These are phyloP conservation scores for Solea senegalensis DNA, from an alignment of 2,113 vertebrate genomes.

Conservation along the genomic window DNA sequence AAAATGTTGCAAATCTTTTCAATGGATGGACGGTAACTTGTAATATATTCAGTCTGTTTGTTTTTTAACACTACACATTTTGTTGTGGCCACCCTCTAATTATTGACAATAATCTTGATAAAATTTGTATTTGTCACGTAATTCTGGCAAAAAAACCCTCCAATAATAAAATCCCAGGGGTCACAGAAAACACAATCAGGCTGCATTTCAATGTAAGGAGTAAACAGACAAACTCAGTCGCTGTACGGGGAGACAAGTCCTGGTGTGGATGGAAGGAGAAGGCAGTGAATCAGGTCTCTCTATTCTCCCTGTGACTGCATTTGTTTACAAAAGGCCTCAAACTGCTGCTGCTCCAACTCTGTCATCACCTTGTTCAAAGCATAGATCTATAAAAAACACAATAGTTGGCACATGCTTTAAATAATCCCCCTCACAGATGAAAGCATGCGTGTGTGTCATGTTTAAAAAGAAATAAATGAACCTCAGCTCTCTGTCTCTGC, in stretches of 20 bases:
- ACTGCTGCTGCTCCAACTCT: conserved; percentile 96
- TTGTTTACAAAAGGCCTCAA: conserved; percentile 95
- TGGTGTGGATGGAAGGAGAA: neutral
- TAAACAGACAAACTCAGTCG: neutral
- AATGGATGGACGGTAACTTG: too few relatives aligned
- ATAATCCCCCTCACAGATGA: neutral
- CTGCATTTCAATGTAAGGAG: neutral
- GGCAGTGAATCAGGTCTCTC: conserved; percentile 33
- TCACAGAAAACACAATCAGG: neutral
- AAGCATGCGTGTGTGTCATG: neutral
- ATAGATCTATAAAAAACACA: conserved; percentile 84
- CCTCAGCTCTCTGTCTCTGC: conserved; percentile 93
- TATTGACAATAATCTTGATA: too few relatives aligned
- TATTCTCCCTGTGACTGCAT: conserved; percentile 90
- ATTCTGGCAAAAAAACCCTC: too few relatives aligned
- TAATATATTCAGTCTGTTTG: too few relatives aligned
- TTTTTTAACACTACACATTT: too few relatives aligned
- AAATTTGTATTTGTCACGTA: too few relatives aligned
- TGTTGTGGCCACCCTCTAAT: too few relatives aligned
- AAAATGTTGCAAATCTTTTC: too few relatives aligned
- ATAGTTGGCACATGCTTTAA: neutral
- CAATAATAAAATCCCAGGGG: neutral
- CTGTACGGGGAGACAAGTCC: neutral
- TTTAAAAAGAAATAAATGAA: conserved; percentile 28
- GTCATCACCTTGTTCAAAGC: conserved; percentile 98